Evolutionary conservation across 2,113 vertebrate species (phyloP).

Genomic region (human (Homo sapiens)): DNA sequence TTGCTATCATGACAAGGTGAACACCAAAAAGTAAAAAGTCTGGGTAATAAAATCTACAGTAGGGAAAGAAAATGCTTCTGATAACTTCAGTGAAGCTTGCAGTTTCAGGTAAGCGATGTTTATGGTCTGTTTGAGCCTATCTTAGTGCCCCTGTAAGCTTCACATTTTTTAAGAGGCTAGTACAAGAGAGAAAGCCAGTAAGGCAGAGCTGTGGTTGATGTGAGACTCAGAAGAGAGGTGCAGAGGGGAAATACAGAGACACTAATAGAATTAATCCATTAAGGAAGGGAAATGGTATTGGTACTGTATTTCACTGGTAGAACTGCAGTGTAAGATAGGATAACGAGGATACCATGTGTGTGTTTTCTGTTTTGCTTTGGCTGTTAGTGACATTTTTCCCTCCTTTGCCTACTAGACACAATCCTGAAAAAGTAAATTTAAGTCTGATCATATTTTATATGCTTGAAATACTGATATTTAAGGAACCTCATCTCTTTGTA

Average conservation of each 20-base stretch:
- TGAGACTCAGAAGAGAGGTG: background rate
- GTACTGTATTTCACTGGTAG: background rate
- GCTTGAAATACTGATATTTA: slow-evolving; percentile 8
- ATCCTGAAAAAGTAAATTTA: slow-evolving; percentile 21
- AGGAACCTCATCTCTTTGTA: slow-evolving; percentile 16
- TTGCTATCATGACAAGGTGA: background rate
- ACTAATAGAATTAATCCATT: background rate
- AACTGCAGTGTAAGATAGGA: background rate
- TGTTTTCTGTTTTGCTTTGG: slow-evolving; percentile 1
- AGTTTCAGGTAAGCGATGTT: background rate
- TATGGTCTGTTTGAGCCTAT: background rate
- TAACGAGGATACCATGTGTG: background rate
- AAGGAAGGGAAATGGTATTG: background rate
- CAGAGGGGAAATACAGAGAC: background rate
- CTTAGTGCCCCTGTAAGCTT: background rate
- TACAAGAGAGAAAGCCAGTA: background rate
- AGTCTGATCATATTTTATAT: slow-evolving; percentile 15
- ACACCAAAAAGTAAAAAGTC: background rate
- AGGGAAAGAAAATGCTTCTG: slow-evolving; percentile 8
- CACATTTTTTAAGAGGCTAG: background rate
- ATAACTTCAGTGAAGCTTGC: background rate
- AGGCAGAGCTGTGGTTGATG: background rate
- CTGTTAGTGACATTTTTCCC: background rate
- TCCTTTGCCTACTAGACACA: background rate
- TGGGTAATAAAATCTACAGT: slow-evolving; percentile 10